Percentiles rank a stretch among this genome's conserved stretches.
phyloP scores from a whole-genome alignment of 2,888 invertebrate species.

The Andrena flavipes region DNA sequence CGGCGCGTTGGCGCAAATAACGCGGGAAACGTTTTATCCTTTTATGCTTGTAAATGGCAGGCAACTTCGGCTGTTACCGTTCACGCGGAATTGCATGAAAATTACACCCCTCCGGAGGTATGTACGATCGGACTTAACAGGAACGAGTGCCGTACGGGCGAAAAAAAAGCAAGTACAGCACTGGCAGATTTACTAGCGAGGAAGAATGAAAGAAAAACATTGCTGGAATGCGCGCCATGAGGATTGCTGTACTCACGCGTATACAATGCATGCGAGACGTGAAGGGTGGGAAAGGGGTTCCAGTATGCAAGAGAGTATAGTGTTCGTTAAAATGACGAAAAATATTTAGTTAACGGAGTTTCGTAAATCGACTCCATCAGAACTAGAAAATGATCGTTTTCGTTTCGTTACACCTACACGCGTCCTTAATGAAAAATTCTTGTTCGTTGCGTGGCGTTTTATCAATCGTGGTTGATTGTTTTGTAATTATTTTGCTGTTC shows the following conservation, averaged over 20 bases:
- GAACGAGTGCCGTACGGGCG: slow-evolving; percentile 28
- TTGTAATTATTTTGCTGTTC: too few relatives aligned
- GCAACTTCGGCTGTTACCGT: slow-evolving; percentile 28
- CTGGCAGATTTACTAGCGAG: slow-evolving; percentile 55
- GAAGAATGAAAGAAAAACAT: slow-evolving; percentile 46
- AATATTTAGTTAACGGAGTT: neutral
- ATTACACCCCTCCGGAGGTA: slow-evolving; percentile 44
- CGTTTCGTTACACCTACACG: neutral
- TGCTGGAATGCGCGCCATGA: slow-evolving; percentile 40
- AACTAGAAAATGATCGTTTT: neutral
- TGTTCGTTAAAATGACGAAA: neutral
- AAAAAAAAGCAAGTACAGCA: slow-evolving; percentile 33
- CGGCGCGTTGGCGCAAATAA: slow-evolving; percentile 22
- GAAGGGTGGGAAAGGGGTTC: neutral
- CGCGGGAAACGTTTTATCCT: slow-evolving; percentile 27
- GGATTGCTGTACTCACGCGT: slow-evolving; percentile 13
- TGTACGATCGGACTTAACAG: slow-evolving; percentile 42
- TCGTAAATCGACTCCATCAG: neutral
- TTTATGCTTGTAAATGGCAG: slow-evolving; percentile 47
- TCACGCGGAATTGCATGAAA: slow-evolving; percentile 53
- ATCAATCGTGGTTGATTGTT: too few relatives aligned
- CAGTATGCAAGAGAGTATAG: neutral
- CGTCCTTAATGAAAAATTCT: too few relatives aligned
- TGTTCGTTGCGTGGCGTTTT: too few relatives aligned
- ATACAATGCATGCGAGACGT: neutral